Evolutionary conservation across 2,113 vertebrate species (phyloP).

Genomic region (Aegotheles bennettii): DNA sequence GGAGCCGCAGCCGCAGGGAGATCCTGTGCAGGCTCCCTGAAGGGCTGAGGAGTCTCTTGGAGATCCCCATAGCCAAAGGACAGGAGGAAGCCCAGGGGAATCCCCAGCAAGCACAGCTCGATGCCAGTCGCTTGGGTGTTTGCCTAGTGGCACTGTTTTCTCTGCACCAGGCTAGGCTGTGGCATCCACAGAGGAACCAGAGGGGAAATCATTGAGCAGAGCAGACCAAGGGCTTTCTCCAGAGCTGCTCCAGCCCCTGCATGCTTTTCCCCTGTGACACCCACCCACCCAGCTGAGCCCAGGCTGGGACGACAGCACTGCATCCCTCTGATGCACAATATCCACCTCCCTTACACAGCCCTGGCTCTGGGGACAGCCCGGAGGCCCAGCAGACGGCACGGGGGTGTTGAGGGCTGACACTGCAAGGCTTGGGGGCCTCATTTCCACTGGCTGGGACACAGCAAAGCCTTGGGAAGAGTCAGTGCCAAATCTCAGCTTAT

Average conservation of each 20-base stretch:
- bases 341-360: not conserved
- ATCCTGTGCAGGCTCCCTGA: not conserved
- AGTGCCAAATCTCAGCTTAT: not conserved
- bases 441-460: not conserved
- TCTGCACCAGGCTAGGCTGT: not conserved
- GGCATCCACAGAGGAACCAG: not conserved
- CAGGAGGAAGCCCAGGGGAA: conserved; percentile 26
- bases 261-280: not conserved
- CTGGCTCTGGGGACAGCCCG: not conserved
- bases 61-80: not conserved
- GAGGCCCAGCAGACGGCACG: not conserved
- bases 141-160: not conserved
- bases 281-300: not conserved
- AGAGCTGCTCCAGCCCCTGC: not conserved
- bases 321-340: not conserved
- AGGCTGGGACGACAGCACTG: not conserved
- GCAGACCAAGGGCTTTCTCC: not conserved
- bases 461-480: not conserved
- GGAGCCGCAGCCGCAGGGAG: not conserved
- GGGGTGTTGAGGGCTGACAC: not conserved
- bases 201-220: not conserved
- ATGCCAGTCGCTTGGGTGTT: not conserved
- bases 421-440: not conserved
- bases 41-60: not conserved
- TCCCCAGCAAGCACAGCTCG: not conserved